A percentile compares a stretch with the other conserved stretches of the same genome.
Conservation (phyloP, 2,797 vertebrate species). For the Nasua narica region DNA sequence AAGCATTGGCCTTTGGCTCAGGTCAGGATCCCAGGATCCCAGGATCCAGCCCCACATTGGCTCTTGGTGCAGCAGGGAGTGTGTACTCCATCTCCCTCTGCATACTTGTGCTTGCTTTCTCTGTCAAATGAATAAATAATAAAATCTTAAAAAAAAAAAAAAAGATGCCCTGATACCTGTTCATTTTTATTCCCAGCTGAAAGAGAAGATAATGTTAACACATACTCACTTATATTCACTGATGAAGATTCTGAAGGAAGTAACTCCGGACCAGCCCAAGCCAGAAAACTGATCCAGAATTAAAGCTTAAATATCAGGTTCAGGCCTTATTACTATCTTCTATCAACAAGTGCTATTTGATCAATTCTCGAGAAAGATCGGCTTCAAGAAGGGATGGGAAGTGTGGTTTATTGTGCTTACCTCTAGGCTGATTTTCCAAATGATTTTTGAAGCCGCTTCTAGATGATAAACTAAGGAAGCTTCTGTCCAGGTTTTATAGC, state of each 20-base stretch:
- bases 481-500: neutral
- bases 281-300: conserved; percentile 42
- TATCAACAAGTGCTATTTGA: neutral
- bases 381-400: neutral
- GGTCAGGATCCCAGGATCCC: too few relatives aligned
- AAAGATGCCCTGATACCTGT: neutral
- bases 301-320: neutral
- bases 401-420: neutral
- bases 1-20: too few relatives aligned
- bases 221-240: conserved; percentile 53
- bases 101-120: too few relatives aligned
- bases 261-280: neutral
- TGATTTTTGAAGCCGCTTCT: conserved; percentile 28
- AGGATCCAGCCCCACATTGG: too few relatives aligned
- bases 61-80: too few relatives aligned
- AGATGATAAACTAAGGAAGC: neutral
- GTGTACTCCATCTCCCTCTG: too few relatives aligned
- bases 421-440: neutral
- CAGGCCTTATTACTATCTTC: neutral
- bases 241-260: conserved; percentile 63
- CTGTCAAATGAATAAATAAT: too few relatives aligned
- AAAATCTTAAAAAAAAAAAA: too few relatives aligned
- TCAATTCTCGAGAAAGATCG: neutral
- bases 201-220: conserved; percentile 73
- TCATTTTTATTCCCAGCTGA: conserved; percentile 76